Evolutionary conservation across 2,113 vertebrate species (phyloP), one percentile per base, ranked within the genome.

Genomic region (Lepus timidus): DNA sequence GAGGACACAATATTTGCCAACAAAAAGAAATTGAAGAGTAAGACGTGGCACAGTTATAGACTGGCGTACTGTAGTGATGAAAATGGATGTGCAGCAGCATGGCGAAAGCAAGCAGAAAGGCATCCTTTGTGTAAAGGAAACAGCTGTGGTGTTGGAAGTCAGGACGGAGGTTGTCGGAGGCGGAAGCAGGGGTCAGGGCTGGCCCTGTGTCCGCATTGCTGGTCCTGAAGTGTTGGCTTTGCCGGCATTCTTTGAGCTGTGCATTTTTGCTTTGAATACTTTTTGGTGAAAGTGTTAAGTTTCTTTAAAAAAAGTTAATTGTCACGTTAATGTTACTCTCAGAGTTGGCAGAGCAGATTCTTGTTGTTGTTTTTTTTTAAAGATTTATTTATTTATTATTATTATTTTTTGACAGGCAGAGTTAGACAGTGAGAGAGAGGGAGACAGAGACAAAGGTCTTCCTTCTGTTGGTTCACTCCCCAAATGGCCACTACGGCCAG

Each of bases 21-120:
- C 33, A 90, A 73, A n/a, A 92, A 93, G 67, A 29, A 76, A 20
- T 39, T 74, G 74, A 81, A 71, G 75, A 88, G n/a, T 33, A 39
- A 87, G 71, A 31, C 33, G 31, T 85, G 39, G 16, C 49, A n/a
- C 90, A 19, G 10, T 74, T 52, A n/a, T 51, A 52, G 52, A 76
- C 14, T 80, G 52, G 2, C 71, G 33, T n/a, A 84, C n/a, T 85
- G 31, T 2, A 65, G 5, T 90, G 84, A 79, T 75, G 58, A 85
- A 76, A 93, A 36, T 55, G 49, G 82, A 55, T 83, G 29, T 51
- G 67, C 3, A 3, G 13, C 55, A 85, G 52, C 68, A 78, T 6
- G 17, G 14, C 76, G 83, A 82, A 89, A n/a, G 31, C 44, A 89
- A 36, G 79, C 31, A 33, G 25, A 86, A 74, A 83, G 73, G 23